Evolutionary conservation across 1,140 invertebrate species (phyloP), one percentile per base, ranked within the genome.

Genomic region (Andrena cerasifolii): DNA sequence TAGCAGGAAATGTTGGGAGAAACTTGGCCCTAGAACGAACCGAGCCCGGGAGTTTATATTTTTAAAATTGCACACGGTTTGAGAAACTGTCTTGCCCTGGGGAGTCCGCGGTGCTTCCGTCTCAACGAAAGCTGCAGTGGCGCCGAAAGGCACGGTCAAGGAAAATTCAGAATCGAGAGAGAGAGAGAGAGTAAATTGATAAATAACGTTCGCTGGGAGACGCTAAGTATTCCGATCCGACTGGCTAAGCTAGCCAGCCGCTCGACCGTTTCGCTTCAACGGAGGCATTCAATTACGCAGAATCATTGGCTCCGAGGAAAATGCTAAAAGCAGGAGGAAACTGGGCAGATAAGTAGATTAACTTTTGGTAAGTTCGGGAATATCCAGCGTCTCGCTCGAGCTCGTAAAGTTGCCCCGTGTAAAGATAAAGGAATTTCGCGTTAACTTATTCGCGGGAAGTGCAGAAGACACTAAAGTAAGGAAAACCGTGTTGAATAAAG

Each of bases 1-100:
- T 40, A 40, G 3, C 10, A 3, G 36, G 10, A 40, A 40, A 40
- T 40, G 4, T 40, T 40, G 36, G 36, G 36, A 40, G 36, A 40
- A 40, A 10, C 36, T 40, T 10, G 36, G 36, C 36, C 36, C 3
- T 10, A 40, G 36, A 5, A 10, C 4, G 36, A 40, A 40, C 3
- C 36, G 3, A 3, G 36, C 3, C 36, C 36, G 4, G 36, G 10
- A 40, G 51, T 43, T 75, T 26, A 43, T 56, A 24, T 67, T 56
- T 45, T 67, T 56, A 75, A 67, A 56, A 75, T 75, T 75, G 66
- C 72, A 67, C 36, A 61, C 56, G 62, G 16, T 53, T 45, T 31
- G n/a, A 56, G 40, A 33, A 26, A 56, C 49, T 28, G 5, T 18
- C 36, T n/a, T 43, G 33, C 59, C 16, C 47, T 28, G 1, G 59